A percentile compares a stretch with the other conserved stretches of the same genome.
These are phyloP conservation scores for Mustela lutreola DNA, from an alignment of 2,113 vertebrate genomes.

Conservation along the genomic window DNA sequence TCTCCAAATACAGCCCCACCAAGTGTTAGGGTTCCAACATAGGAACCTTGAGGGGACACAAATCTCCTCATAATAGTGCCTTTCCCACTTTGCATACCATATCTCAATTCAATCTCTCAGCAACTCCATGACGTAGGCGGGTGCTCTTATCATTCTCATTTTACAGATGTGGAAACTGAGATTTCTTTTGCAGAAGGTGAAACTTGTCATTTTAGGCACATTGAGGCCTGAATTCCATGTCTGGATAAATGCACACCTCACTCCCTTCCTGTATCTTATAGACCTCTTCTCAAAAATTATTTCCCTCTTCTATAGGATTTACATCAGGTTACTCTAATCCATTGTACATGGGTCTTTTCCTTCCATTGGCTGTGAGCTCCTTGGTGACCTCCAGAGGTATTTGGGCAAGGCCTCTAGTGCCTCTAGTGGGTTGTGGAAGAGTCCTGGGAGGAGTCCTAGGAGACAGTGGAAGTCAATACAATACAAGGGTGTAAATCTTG, in stretches of 20 bases:
- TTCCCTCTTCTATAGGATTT: neutral
- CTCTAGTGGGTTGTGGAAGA: neutral
- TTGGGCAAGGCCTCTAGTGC: neutral
- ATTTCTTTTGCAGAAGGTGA: neutral
- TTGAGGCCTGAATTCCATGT: neutral
- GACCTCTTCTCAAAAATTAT: neutral
- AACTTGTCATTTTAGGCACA: neutral
- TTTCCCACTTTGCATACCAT: neutral
- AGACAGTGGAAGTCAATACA: neutral
- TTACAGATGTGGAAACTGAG: neutral
- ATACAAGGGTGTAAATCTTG: neutral
- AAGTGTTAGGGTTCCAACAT: neutral
- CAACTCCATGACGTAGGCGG: neutral
- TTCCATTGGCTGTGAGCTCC: neutral
- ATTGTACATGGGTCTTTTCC: neutral
- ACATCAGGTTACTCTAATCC: neutral
- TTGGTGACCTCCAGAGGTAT: neutral
- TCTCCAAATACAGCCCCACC: neutral
- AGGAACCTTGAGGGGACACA: neutral
- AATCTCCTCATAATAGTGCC: neutral
- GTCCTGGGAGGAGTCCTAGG: neutral
- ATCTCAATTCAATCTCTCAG: neutral
- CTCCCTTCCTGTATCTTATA: neutral
- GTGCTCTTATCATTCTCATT: neutral
- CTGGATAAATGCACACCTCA: neutral